A percentile compares a stretch with the other conserved stretches of the same genome.
Conservation (phyloP, 2,888 invertebrate species). For the Cryptus armator region DNA sequence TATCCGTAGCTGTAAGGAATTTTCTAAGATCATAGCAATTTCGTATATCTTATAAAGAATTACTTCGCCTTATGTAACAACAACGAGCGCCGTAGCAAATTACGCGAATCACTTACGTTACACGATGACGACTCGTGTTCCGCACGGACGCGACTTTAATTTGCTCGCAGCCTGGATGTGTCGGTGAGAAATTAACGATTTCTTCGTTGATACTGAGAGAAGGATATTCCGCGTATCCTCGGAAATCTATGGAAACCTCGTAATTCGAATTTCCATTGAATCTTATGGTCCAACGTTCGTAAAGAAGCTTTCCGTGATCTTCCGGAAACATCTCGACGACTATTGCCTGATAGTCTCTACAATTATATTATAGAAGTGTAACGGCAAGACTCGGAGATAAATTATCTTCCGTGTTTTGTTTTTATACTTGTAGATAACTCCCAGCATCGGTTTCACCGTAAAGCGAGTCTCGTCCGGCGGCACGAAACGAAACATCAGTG, state of each 20-base stretch:
- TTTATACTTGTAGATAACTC: slow-evolving; percentile 80
- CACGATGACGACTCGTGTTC: slow-evolving; percentile 83
- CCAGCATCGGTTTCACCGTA: slow-evolving; percentile 85
- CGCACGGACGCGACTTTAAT: slow-evolving; percentile 78
- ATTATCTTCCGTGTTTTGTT: neutral
- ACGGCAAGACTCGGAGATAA: neutral
- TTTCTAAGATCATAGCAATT: slow-evolving; percentile 11
- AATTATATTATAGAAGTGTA: neutral
- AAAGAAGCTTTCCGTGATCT: slow-evolving; percentile 75
- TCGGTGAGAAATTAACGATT: slow-evolving; percentile 80
- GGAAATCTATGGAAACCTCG: slow-evolving; percentile 81
- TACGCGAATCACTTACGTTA: slow-evolving; percentile 78
- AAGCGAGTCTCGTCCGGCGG: slow-evolving; percentile 84
- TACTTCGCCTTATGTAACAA: neutral
- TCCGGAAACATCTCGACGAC: slow-evolving; percentile 82
- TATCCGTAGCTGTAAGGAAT: slow-evolving; percentile 70
- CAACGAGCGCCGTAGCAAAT: neutral
- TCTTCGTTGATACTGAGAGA: slow-evolving; percentile 80
- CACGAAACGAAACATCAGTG: slow-evolving; percentile 84
- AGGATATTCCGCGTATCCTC: slow-evolving; percentile 83
- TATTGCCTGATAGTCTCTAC: slow-evolving; percentile 82
- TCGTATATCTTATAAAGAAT: neutral
- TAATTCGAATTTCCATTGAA: slow-evolving; percentile 83
- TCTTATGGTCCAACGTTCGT: slow-evolving; percentile 85
- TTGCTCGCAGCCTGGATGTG: slow-evolving; percentile 82